Evolutionary conservation across 2,888 invertebrate genomes (phyloP), one percentile per base, ranked within the genome.

Genomic region (Subacronicta megacephala): DNA sequence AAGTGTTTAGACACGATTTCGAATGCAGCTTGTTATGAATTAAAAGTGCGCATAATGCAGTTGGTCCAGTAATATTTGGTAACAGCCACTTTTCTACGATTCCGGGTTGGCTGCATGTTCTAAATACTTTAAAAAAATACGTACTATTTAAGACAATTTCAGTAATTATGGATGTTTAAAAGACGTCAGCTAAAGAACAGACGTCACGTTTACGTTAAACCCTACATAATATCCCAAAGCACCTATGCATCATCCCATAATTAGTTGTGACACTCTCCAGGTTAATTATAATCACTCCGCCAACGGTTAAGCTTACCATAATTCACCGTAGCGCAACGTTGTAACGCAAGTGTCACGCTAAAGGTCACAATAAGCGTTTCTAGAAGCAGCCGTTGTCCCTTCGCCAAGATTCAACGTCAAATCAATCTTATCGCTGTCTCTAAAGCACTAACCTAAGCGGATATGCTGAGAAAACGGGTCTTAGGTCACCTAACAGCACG

Each of bases 401-500:
- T 49, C 42, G 62, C 70, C 70, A 70, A 73, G 59, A 68, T 62
- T 56, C 50, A 68, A 75, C 67, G 74, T 78, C 78, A 70, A 81
- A 80, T 81, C 81, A 78, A 82, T 82, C 77, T 80, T 81, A 83
- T 82, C 80, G 70, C 52, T 64, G 74, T 76, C 71, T 68, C 57
- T 70, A 63, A 68, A 78, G 71, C 59, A 70, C 67, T 63, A 67
- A 67, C 58, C 67, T 53, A 80, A 55, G 78, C 82, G 84, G 87
- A 84, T 84, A 75, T 68, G 67, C 68, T 77, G 71, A 70, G 78
- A 77, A 81, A 82, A 78, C 75, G 76, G 88, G 87, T 87, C 88
- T 83, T 83, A 86, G 88, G 88, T 88, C 86, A 82, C 73, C 73
- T 81, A 81, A 80, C 78, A 78, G 78, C 84, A 82, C 83, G 84